Evolutionary conservation across 2,797 vertebrate genomes (phyloP).

Genomic region (Sitta carolinensis): DNA sequence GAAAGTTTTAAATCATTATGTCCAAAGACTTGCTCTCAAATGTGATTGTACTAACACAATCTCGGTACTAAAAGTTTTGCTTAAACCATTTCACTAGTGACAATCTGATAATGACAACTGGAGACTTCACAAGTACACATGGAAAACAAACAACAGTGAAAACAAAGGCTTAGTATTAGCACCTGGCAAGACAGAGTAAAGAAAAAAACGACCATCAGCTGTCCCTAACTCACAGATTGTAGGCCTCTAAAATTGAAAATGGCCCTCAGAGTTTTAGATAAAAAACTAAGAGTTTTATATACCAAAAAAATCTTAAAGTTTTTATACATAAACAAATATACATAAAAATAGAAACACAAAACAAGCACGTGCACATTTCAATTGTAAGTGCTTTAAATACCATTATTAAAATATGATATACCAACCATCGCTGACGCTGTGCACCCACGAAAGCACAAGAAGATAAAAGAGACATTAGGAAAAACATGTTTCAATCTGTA

Average conservation of each 20-base stretch:
- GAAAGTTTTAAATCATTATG: neutral
- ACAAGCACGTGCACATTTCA: neutral
- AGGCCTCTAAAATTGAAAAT: neutral
- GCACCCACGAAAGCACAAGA: constrained; percentile 75
- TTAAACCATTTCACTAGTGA: neutral
- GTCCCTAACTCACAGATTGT: neutral
- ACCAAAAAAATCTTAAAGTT: neutral
- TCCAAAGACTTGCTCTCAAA: neutral
- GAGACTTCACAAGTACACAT: neutral
- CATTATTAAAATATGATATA: constrained; percentile 74
- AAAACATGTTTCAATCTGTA: neutral
- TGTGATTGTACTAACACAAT: neutral
- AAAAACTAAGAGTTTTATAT: neutral
- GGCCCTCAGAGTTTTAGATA: neutral
- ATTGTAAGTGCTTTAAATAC: constrained; percentile 18
- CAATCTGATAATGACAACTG: neutral
- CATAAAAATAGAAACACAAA: neutral
- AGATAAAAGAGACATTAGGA: constrained; percentile 64
- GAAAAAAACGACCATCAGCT: neutral
- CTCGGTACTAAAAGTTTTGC: neutral
- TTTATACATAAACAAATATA: neutral
- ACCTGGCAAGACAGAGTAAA: neutral
- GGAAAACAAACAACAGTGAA: neutral
- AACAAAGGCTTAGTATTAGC: neutral
- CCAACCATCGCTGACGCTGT: constrained; percentile 98